Conservation (phyloP, 2,113 vertebrate species). For the Aythya baeri region DNA sequence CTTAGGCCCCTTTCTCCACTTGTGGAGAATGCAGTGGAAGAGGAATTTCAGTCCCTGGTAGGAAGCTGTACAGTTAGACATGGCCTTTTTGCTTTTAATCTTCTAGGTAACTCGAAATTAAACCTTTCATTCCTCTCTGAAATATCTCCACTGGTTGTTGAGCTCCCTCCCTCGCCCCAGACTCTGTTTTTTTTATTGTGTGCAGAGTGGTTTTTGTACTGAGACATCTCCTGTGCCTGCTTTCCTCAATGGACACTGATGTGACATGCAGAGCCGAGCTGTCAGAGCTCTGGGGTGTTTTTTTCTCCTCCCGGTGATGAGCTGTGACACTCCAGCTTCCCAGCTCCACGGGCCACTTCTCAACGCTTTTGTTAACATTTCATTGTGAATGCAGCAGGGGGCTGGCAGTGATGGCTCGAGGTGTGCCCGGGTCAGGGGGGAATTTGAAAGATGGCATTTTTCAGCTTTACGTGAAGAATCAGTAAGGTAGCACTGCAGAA, state of each 20-base stretch:
- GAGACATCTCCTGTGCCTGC: constrained; percentile 33
- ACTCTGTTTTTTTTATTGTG: not conserved
- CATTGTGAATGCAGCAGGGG: not conserved
- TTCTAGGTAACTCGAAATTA: not conserved
- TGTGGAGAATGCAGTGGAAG: not conserved
- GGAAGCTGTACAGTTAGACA: not conserved
- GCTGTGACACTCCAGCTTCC: constrained; percentile 52
- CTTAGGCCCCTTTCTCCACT: not conserved
- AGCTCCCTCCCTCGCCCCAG: not conserved
- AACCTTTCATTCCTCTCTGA: constrained; percentile 1
- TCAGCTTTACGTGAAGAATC: not conserved
- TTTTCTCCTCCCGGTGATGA: constrained; percentile 49
- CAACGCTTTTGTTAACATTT: constrained; percentile 14
- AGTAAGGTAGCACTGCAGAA: not conserved
- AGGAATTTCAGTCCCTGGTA: not conserved
- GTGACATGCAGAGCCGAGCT: constrained; percentile 67
- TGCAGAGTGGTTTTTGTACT: not conserved
- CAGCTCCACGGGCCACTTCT: constrained; percentile 49
- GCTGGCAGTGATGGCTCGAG: not conserved
- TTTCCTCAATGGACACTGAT: constrained; percentile 57
- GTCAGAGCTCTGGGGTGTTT: constrained; percentile 51
- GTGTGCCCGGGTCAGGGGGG: not conserved
- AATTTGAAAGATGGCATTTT: not conserved
- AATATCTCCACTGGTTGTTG: not conserved
- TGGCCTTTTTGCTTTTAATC: not conserved